phyloP scores from a whole-genome alignment of 2,888 invertebrate genomes.

The Stenchaetothrips biformis region DNA sequence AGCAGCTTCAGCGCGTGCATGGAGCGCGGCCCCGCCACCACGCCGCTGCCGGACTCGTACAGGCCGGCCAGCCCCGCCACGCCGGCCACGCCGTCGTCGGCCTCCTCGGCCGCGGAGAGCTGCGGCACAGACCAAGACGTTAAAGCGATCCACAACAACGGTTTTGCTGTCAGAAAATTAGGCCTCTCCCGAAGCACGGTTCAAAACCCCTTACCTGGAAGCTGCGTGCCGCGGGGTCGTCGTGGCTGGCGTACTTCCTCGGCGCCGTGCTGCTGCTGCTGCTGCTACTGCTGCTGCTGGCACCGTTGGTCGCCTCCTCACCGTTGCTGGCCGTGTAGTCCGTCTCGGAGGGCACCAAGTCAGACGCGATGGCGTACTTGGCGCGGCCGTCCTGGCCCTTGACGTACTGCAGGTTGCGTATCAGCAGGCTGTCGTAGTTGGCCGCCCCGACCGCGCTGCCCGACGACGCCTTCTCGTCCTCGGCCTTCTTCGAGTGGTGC shows the following conservation, averaged over 20 bases:
- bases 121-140: constrained; percentile 34
- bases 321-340: constrained; percentile 22
- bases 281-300: not conserved
- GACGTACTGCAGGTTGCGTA: constrained; percentile 19
- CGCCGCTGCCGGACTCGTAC: constrained; percentile 3
- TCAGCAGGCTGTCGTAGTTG: constrained; percentile 18
- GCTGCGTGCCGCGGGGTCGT: constrained; percentile 17
- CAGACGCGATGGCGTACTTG: constrained; percentile 29
- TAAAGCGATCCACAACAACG: too few species aligned
- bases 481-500: constrained; percentile 5
- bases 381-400: constrained; percentile 29
- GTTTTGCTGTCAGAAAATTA: not conserved
- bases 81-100: not conserved
- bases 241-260: constrained; percentile 28
- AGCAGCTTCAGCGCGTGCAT: not conserved
- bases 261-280: constrained; percentile 3
- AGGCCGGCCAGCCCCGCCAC: not conserved
- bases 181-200: not conserved
- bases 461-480: not conserved
- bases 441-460: not conserved
- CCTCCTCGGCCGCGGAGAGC: constrained; percentile 36
- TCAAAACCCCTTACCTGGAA: not conserved
- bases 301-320: not conserved
- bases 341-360: constrained; percentile 29
- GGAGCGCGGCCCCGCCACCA: constrained; percentile 25